Evolutionary conservation across 2,888 invertebrate genomes (phyloP).

Genomic region (Eudasyphora cyanicolor): DNA sequence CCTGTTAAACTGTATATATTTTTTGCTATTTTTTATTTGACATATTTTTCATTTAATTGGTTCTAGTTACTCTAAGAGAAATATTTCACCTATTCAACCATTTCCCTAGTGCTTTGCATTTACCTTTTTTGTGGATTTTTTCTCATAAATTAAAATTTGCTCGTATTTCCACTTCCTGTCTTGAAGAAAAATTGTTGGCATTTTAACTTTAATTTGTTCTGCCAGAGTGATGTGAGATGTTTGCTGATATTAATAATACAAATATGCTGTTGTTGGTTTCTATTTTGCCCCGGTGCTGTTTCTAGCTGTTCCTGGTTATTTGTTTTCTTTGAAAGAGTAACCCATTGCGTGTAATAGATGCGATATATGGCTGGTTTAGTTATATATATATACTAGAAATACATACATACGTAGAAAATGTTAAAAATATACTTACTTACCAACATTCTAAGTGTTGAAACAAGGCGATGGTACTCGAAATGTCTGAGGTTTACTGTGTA

Average conservation of each 20-base stretch:
- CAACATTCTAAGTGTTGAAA: neutral
- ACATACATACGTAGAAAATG: neutral
- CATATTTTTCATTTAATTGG: too few species aligned
- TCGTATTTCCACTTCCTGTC: neutral
- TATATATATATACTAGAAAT: neutral
- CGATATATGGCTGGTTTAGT: slow-evolving; percentile 5
- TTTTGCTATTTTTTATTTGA: too few species aligned
- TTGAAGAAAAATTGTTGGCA: slow-evolving; percentile 20
- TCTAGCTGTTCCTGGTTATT: slow-evolving; percentile 1
- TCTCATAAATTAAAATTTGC: slow-evolving; percentile 9
- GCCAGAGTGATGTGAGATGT: slow-evolving; percentile 7
- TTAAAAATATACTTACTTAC: neutral
- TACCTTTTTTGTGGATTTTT: neutral
- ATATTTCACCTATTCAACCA: too few species aligned
- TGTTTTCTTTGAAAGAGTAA: neutral
- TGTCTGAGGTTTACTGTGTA: neutral
- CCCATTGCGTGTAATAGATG: slow-evolving; percentile 1
- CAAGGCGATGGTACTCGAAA: slow-evolving; percentile 24
- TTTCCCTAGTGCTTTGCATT: too few species aligned
- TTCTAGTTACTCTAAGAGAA: too few species aligned
- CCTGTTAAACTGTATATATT: too few species aligned
- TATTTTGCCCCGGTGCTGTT: neutral
- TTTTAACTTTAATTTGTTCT: slow-evolving; percentile 29
- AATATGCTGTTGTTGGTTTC: slow-evolving; percentile 1
- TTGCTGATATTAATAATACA: slow-evolving; percentile 10